Evolutionary conservation across 2,797 vertebrate species (phyloP), one percentile per base, ranked within the genome.

Genomic region (Centroberyx gerrardi): DNA sequence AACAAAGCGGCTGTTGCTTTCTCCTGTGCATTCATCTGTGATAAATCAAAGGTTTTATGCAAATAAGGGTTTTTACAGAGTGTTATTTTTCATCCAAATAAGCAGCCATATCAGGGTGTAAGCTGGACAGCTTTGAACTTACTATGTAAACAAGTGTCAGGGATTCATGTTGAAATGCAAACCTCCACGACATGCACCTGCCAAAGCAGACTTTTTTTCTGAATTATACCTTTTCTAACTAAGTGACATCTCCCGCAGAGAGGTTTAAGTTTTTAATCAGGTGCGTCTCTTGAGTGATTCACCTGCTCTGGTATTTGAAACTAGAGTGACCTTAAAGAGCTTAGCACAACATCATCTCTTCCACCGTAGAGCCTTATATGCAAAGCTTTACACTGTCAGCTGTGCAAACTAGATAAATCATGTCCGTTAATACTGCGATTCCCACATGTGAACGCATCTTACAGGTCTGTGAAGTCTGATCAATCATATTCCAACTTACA

Each of bases 41-140:
- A 78, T 87, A 92, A 95, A 95, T 95, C 92, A 94, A 94, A 93
- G 93, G 90, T 92, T 95, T 95, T 94, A 95, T 94, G 94, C 92
- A 94, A 95, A 95, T 95, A 54, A 33, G 61, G 65, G 33, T 83
- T 84, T 89, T 86, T 81, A 86, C 76, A 52, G 75, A 72, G 82
- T 78, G 62, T 85, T 88, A 87, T 81, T 82, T 86, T 87, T 89
- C 90, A 91, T 93, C 90, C 76, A 90, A 88, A 93, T 91, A 92
- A 91, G 88, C 76, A 83, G 82, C 74, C 81, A 75, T 78, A 91
- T 85, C 82, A 85, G 78, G 75, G 89, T 90, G 73, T 93, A 93
- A 94, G 91, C 88, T 6, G 84, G 83, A 86, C 89, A 87, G 86
- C 93, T 94, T 95, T 95, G 90, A 95, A 94, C 91, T 89, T 46